Evolutionary conservation across 1,140 invertebrate species (phyloP), one percentile per base, ranked within the genome.

Genomic region (Achatina immaculata): DNA sequence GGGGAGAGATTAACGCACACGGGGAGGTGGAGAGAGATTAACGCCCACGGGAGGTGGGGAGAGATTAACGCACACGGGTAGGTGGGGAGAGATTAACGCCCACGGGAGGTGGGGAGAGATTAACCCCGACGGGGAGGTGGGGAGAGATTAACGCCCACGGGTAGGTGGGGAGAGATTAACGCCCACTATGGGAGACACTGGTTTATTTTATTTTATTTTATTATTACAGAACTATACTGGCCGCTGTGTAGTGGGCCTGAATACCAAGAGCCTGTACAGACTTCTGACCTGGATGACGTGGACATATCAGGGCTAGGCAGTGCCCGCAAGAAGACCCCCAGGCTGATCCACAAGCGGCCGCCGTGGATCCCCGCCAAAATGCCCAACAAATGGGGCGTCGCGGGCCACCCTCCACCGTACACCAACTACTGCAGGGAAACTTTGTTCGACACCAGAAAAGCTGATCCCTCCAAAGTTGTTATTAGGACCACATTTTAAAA

Each of bases 371-470:
- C 69, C 16, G 14, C 69, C 9, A 72, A 72, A 28, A 72, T 72
- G 69, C 69, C 69, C 69, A 72, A 72, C 42, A 72, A 72, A 43
- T 72, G 69, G 69, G 69, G 69, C n/a, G 69, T 72, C 11, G 40
- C 69, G 21, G 69, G 69, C 21, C 69, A 72, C 69, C 69, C 69
- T 7, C 69, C 69, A 42, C 69, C 69, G 3, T 72, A 72, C 69
- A 72, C 69, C 69, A 72, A 72, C 69, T 72, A 72, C 69, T 72
- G 69, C 42, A 72, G 43, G 69, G 69, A 72, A 45, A 72, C 69
- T 4, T 28, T 72, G 69, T 72, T 72, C 34, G 43, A 72, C 40
- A 72, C 69, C 21, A 72, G 69, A 42, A 72, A 38, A 42, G 69
- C 69, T 43, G 40, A 72, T 28, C 69, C 69, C 1, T 3, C 36